phyloP scores from a whole-genome alignment of 2,113 vertebrate species.

The Oplegnathus fasciatus region DNA sequence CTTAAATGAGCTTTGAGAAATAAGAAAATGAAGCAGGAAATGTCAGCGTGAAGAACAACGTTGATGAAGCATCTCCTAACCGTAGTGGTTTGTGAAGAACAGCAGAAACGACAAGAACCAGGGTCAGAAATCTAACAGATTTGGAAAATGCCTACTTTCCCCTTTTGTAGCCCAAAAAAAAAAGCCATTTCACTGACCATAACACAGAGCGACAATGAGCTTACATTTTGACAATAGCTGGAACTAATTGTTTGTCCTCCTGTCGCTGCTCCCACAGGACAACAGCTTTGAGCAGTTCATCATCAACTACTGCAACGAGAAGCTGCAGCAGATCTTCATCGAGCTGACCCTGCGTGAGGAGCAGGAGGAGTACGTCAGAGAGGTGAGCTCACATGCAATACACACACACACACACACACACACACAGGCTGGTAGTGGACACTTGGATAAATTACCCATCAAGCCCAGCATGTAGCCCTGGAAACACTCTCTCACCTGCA shows the following conservation, averaged over 20 bases:
- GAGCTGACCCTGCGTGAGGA: constrained; percentile 97
- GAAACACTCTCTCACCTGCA: not conserved
- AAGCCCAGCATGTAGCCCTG: not conserved
- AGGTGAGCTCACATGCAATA: constrained; percentile 84
- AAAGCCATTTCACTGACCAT: not conserved
- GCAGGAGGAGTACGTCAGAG: constrained; percentile 96
- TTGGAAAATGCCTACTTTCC: not conserved
- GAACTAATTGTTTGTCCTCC: constrained; percentile 27
- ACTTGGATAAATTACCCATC: constrained; percentile 16
- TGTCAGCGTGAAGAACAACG: not conserved
- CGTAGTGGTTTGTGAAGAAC: not conserved
- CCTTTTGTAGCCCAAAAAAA: not conserved
- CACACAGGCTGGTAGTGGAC: not conserved
- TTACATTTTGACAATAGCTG: not conserved
- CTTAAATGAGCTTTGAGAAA: not conserved
- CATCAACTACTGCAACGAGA: constrained; percentile 99
- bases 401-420: not conserved
- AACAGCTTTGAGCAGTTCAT: constrained; percentile 99
- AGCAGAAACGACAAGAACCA: not conserved
- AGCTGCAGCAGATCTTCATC: constrained; percentile 99
- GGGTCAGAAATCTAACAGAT: not conserved
- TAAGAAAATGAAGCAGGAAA: not conserved
- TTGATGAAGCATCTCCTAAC: not conserved
- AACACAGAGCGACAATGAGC: not conserved
- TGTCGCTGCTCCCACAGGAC: constrained; percentile 83